A percentile compares a stretch with the other conserved stretches of the same genome.
phyloP scores from a whole-genome alignment of 2,797 vertebrate species.

The Avahi laniger region DNA sequence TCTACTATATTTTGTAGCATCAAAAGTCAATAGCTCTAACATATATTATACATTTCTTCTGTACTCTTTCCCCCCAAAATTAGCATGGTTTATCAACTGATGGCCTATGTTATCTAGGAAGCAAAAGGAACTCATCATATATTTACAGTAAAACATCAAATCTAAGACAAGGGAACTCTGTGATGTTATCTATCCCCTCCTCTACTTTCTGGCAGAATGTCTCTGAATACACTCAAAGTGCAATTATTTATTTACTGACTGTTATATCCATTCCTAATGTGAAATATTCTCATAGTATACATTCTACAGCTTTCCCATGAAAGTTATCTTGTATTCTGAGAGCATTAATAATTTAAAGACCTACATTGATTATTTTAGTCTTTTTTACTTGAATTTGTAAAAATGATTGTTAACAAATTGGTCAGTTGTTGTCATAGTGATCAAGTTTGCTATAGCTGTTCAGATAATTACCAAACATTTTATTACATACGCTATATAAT shows the following conservation, averaged over 20 bases:
- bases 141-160: not conserved
- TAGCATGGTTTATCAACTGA: not conserved
- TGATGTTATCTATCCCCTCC: not conserved
- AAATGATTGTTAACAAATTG: not conserved
- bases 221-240: not conserved
- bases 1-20: slow-evolving; percentile 1
- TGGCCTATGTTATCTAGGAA: not conserved
- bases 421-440: not conserved
- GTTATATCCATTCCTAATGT: not conserved
- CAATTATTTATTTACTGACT: not conserved
- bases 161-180: not conserved
- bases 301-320: not conserved
- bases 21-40: not conserved
- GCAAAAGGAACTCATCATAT: not conserved
- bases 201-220: not conserved
- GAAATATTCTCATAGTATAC: not conserved
- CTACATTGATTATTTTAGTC: not conserved
- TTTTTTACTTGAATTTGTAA: not conserved
- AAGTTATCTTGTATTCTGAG: not conserved
- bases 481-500: not conserved
- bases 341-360: not conserved
- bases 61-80: not conserved
- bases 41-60: not conserved
- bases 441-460: not conserved
- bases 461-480: not conserved